These are phyloP conservation scores for Pycnonotus jocosus DNA, from an alignment of 2,113 vertebrate species.

Conservation along the genomic window DNA sequence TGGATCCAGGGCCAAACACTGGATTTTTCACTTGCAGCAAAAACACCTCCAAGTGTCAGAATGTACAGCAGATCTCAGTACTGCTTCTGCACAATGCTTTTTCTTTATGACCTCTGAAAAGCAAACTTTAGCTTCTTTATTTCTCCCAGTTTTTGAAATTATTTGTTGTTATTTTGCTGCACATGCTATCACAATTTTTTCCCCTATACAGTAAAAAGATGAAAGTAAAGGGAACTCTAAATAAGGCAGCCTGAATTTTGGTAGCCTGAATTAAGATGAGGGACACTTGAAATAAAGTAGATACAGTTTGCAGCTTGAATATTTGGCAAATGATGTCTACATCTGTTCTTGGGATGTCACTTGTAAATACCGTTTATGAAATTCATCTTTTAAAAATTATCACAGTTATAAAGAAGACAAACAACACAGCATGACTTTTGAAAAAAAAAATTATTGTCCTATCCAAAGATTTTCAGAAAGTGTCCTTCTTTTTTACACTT, in stretches of 20 bases:
- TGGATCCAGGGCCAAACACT: background rate
- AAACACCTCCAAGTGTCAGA: background rate
- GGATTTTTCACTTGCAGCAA: background rate
- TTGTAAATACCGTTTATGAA: background rate
- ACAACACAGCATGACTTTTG: background rate
- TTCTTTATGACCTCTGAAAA: background rate
- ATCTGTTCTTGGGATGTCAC: background rate
- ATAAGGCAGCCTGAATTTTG: background rate
- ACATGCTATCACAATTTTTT: background rate
- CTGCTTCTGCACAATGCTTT: background rate
- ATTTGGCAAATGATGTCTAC: background rate
- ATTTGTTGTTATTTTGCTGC: background rate
- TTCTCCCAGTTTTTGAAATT: background rate
- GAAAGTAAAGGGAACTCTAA: background rate
- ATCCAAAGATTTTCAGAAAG: background rate
- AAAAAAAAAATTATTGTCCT: background rate
- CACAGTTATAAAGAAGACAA: background rate
- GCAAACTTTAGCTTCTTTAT: background rate
- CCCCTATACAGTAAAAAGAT: background rate
- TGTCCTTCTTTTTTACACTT: background rate
- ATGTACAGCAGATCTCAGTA: background rate
- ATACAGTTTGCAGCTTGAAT: background rate
- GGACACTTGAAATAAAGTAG: background rate
- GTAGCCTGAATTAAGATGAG: background rate
- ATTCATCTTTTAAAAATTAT: background rate